Percentiles rank a stretch among this genome's conserved stretches.
Conservation (phyloP, 2,113 vertebrate species). For the Labrus mixtus region DNA sequence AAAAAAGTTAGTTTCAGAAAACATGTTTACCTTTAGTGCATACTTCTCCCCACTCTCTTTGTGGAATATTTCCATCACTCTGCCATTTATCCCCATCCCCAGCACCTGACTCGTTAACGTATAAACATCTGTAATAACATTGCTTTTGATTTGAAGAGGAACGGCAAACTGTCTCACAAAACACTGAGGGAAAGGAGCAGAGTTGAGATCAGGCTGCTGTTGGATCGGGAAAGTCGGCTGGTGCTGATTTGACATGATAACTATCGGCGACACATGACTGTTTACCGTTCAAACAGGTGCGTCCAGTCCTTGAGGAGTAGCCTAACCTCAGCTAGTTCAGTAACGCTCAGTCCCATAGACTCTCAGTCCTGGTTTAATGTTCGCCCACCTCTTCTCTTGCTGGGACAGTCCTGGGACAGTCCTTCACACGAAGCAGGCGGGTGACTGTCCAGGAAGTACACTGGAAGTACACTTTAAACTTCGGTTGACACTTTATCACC, state of each 20-base stretch:
- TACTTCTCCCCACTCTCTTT: conserved; percentile 88
- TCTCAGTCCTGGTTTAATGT: conserved; percentile 24
- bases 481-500: background rate
- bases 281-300: background rate
- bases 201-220: conserved; percentile 15
- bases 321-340: background rate
- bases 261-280: background rate
- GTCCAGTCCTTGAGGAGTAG: background rate
- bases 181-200: conserved; percentile 69
- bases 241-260: conserved; percentile 72
- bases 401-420: background rate
- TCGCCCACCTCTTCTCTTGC: conserved; percentile 1
- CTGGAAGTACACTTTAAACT: background rate
- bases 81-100: conserved; percentile 92
- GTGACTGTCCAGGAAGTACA: background rate
- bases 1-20: background rate
- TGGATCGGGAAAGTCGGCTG: conserved; percentile 38
- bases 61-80: conserved; percentile 88
- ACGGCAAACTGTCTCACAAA: conserved; percentile 70
- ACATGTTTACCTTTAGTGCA: conserved; percentile 86
- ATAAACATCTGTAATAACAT: conserved; percentile 91
- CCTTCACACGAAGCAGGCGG: background rate
- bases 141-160: conserved; percentile 85
- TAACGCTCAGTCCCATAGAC: background rate
- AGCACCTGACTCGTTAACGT: conserved; percentile 89